Evolutionary conservation across 2,888 invertebrate genomes (phyloP), one percentile per base, ranked within the genome.

Genomic region (Thymelicus sylvestris): DNA sequence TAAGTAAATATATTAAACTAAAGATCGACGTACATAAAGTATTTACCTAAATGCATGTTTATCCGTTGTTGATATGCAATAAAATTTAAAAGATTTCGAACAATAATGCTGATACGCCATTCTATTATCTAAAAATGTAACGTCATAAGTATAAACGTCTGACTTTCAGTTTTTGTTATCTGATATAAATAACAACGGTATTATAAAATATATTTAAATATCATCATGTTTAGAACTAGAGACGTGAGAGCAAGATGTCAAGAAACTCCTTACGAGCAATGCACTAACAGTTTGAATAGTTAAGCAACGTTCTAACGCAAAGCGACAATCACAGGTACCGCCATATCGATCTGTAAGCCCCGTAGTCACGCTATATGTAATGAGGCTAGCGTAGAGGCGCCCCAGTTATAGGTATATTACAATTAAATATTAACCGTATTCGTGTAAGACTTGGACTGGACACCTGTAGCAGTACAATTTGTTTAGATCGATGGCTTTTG

Each of bases 311-410:
- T 66, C 60, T 70, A 71, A 70, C 65, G 70, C 70, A 70, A 70
- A 70, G 65, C 70, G 70, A 71, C 71, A 71, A 71, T 66, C 70
- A 70, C 71, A 71, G 71, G 66, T 71, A 71, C 71, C 66, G 71
- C 61, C 71, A 71, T 71, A 71, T 71, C 71, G 71, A 71, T 71
- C 71, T 71, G 71, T 71, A 71, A 71, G 55, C 61, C 66, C 61
- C 55, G 60, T 71, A 71, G 71, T 66, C 66, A 71, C 71, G 71
- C 71, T 71, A 71, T 68, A 62, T 71, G 61, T 71, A 70, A 70
- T 64, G 59, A 66, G 71, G 71, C 71, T 71, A 71, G 71, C 71
- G 71, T 71, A 71, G 71, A 61, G 44, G 60, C 66, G 71, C 66
- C 71, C 71, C 71, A 66, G 71, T 71, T 71, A 65, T 68, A 39